Percentiles rank a stretch among this genome's conserved stretches.
Evolutionary conservation across 2,113 vertebrate species (phyloP).

Genomic region (Lethenteron camtschaticum): DNA sequence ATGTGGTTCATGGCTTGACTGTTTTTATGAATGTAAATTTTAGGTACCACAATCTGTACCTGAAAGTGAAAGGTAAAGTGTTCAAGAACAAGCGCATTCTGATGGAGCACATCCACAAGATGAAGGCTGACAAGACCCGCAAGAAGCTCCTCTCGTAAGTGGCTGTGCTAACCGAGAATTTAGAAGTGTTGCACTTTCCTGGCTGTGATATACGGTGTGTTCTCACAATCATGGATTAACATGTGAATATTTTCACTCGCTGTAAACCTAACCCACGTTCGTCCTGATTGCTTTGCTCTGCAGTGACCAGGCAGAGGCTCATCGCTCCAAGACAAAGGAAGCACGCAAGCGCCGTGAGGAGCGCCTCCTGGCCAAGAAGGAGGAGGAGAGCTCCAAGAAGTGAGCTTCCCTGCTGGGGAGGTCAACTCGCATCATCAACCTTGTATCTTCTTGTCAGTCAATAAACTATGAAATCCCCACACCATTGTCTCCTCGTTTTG

Average conservation of each 20-base stretch:
- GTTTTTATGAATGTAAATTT: background rate
- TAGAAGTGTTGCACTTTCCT: too few relatives aligned
- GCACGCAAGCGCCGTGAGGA: constrained; percentile 1
- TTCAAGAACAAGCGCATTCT: constrained; percentile 5
- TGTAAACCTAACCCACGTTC: too few relatives aligned
- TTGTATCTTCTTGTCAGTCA: too few relatives aligned
- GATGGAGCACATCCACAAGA: constrained; percentile 6
- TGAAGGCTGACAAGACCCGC: constrained; percentile 5
- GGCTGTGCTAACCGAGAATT: background rate
- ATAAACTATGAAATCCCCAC: too few relatives aligned
- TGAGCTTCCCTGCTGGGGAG: background rate
- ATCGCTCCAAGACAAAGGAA: background rate
- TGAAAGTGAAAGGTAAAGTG: constrained; percentile 1
- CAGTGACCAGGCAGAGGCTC: constrained; percentile 5
- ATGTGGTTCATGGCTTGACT: background rate
- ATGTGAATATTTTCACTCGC: too few relatives aligned
- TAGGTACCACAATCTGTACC: constrained; percentile 5
- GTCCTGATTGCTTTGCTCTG: background rate
- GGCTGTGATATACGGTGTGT: too few relatives aligned
- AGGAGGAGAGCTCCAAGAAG: constrained; percentile 3
- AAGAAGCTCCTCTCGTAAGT: background rate
- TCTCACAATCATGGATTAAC: too few relatives aligned
- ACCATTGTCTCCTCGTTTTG: too few relatives aligned
- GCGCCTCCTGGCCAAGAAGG: constrained; percentile 2
- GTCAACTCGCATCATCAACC: too few relatives aligned